A percentile compares a stretch with the other conserved stretches of the same genome.
These are phyloP conservation scores for Philonicus albiceps DNA, from an alignment of 2,888 invertebrate species.

Conservation along the genomic window DNA sequence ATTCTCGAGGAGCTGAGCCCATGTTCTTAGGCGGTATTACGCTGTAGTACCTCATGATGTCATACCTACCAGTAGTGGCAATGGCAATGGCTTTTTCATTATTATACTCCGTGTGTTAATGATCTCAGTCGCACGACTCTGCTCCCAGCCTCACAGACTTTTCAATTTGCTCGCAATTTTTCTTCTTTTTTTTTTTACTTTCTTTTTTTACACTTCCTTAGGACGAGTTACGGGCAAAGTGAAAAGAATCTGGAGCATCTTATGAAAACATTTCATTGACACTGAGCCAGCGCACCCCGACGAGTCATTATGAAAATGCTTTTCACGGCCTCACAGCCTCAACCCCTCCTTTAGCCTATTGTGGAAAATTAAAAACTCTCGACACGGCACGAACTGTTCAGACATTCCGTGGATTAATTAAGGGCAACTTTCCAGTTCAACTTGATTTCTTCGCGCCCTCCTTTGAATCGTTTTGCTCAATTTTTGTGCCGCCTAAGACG, in stretches of 20 bases:
- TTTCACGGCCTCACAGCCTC: not conserved
- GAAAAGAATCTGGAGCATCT: slow-evolving; percentile 29
- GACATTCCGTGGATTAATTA: slow-evolving; percentile 14
- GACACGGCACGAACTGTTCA: not conserved
- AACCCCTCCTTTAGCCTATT: not conserved
- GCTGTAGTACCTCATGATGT: not conserved
- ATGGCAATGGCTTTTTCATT: slow-evolving; percentile 26
- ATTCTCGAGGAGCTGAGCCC: not conserved
- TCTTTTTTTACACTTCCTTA: not conserved
- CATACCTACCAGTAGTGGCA: slow-evolving; percentile 14
- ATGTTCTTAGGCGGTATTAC: slow-evolving; percentile 18
- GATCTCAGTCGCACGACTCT: not conserved
- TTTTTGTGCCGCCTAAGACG: not conserved
- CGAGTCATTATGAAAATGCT: slow-evolving; percentile 16
- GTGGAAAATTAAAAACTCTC: slow-evolving; percentile 7
- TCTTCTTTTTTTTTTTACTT: not conserved
- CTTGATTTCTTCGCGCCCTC: not conserved
- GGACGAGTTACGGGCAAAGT: not conserved
- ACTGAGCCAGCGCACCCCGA: not conserved
- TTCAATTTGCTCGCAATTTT: not conserved
- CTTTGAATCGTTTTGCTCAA: not conserved
- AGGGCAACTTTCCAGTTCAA: not conserved
- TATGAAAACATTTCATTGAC: slow-evolving; percentile 17
- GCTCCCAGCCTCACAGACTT: not conserved
- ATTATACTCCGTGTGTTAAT: slow-evolving; percentile 24